Percentiles rank a stretch among this genome's conserved stretches.
These are phyloP conservation scores for Chaetodon auriga DNA, from an alignment of 2,113 vertebrate species.

Conservation along the genomic window DNA sequence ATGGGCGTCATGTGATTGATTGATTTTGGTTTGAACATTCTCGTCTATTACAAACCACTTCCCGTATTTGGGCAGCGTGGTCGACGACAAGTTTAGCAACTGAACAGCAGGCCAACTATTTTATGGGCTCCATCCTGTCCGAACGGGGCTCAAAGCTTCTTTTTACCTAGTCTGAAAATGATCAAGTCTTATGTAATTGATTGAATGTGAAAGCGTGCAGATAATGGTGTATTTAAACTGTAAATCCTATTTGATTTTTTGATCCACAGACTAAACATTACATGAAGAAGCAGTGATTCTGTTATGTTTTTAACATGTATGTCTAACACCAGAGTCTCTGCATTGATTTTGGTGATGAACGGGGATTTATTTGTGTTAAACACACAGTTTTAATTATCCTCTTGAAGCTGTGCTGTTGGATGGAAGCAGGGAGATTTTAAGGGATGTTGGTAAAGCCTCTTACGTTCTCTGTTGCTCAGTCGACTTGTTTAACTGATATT, in stretches of 20 bases:
- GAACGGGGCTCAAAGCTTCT: neutral
- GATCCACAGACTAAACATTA: neutral
- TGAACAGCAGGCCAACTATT: neutral
- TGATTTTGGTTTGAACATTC: neutral
- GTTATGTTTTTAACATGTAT: neutral
- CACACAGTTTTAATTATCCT: neutral
- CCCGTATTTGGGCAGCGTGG: neutral
- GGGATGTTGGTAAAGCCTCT: neutral
- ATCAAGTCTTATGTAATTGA: neutral
- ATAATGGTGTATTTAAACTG: neutral
- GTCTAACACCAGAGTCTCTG: neutral
- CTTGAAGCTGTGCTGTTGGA: neutral
- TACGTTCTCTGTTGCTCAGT: neutral
- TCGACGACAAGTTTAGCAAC: neutral
- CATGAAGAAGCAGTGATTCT: neutral
- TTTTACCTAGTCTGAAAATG: neutral
- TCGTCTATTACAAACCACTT: neutral
- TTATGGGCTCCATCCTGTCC: neutral
- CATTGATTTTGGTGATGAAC: neutral
- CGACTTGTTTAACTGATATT: neutral
- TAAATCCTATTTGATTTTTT: neutral
- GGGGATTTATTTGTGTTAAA: neutral
- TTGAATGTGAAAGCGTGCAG: neutral
- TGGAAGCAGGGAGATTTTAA: conserved; percentile 2
- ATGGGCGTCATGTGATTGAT: neutral